These are phyloP conservation scores for Sturnira hondurensis DNA, from an alignment of 2,113 vertebrate genomes.

Conservation along the genomic window DNA sequence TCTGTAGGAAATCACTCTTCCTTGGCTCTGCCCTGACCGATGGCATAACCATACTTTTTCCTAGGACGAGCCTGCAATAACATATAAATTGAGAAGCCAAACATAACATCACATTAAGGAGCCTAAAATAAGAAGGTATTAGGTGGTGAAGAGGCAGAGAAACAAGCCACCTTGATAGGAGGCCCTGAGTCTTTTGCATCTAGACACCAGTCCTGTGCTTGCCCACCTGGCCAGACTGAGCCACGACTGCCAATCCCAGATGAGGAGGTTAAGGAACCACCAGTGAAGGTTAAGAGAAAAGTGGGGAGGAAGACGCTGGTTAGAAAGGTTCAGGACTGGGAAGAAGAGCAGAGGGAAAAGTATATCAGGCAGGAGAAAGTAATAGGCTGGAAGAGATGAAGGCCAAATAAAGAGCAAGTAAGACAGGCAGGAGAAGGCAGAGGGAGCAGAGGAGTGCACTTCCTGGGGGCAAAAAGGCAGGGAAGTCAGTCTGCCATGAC, in stretches of 20 bases:
- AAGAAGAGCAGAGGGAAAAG: neutral
- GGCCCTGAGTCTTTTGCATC: neutral
- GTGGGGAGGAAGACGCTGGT: neutral
- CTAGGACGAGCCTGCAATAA: neutral
- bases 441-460: neutral
- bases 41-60: neutral
- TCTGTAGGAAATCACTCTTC: neutral
- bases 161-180: neutral
- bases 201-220: neutral
- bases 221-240: neutral
- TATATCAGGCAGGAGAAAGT: neutral
- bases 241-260: neutral
- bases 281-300: neutral
- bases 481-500: neutral
- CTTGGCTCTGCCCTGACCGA: neutral
- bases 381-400: neutral
- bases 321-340: neutral
- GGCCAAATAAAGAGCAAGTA: neutral
- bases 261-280: neutral
- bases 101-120: neutral
- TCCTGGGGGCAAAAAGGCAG: neutral
- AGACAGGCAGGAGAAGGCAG: neutral
- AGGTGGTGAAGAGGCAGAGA: neutral
- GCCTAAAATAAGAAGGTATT: neutral
- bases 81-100: neutral